Base-by-base conservation (phyloP, 2,888 invertebrate genomes). In the Nomada hirtipes region DNA sequence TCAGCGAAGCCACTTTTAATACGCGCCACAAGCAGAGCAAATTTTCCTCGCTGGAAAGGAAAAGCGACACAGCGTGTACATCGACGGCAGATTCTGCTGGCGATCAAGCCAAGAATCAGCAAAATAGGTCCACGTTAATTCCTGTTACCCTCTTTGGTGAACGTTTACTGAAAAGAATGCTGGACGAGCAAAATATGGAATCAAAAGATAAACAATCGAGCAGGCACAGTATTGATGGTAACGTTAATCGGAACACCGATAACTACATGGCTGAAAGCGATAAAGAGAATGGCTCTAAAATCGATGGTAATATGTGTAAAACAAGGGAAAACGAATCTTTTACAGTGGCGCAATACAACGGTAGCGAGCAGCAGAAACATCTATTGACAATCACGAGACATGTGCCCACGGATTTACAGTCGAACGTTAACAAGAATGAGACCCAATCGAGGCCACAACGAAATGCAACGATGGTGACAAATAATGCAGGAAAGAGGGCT, bases 81-180 rank as follows among this genome's bases (percentile, higher is more conserved):
- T 50, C 4, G 1, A 36, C 7, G 13, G 1, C 1, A 18, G 55
- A 29, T 0, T n/a, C 10, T 4, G 13, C 3, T 1, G 13, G 0
- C 7, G 60, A n/a, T 9, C 26, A 0, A 44, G 15, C 10, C 18
- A 72, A 70, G 20, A 42, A 61, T 42, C 57, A 74, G 20, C 63
- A 18, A 10, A 65, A 18, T 18, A 67, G 68, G 18, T 44, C 74
- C 2, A 57, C 63, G 2, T 52, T 57, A 18, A n/a, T 47, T 1
- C 63, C 68, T 4, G 69, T 52, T 10, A 93, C 93, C 0, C 20
- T 93, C 2, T 93, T 90, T 76, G 91, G 91, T 0, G 89, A 92
- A 74, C 88, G 93, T 68, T 81, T 93, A 13, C 84, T 82, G 26
- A 91, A 89, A 70, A 91, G 79, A 57, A 76, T 84, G 1, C 59